Evolutionary conservation across 2,113 vertebrate genomes (phyloP).

Genomic region (Chaetorhynchus papuensis): DNA sequence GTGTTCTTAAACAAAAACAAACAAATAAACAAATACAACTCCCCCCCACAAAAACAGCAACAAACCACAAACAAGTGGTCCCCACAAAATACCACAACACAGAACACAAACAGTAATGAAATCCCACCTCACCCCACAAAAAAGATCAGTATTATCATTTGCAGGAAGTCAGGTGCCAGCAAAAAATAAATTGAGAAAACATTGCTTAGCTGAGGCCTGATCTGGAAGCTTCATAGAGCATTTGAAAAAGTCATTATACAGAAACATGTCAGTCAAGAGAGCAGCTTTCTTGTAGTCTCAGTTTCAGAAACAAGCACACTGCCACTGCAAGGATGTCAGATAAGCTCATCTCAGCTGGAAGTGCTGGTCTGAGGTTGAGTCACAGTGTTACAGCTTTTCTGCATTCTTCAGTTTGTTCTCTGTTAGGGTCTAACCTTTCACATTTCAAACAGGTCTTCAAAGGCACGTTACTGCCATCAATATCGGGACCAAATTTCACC

Average conservation of each 20-base stretch:
- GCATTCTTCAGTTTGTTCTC: neutral
- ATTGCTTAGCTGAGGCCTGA: neutral
- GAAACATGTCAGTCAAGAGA: neutral
- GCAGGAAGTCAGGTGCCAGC: neutral
- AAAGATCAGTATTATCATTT: neutral
- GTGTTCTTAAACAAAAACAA: neutral
- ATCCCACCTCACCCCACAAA: fast-evolving
- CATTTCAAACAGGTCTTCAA: neutral
- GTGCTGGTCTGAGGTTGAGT: neutral
- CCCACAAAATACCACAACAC: fast-evolving
- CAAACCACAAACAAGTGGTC: neutral
- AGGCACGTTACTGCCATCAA: neutral
- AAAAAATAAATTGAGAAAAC: neutral
- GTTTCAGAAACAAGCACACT: neutral
- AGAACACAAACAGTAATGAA: neutral
- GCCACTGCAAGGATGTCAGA: neutral
- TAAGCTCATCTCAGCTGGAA: neutral
- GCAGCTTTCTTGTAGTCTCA: neutral
- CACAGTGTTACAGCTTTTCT: neutral
- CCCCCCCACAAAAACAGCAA: neutral
- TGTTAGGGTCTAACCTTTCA: neutral
- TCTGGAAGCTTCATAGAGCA: neutral
- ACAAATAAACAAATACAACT: neutral
- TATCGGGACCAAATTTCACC: neutral
- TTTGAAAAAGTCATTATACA: neutral